Percentiles rank a stretch among this genome's conserved stretches.
Evolutionary conservation across 2,113 vertebrate genomes (phyloP).

Genomic region (Struthidea cinerea): DNA sequence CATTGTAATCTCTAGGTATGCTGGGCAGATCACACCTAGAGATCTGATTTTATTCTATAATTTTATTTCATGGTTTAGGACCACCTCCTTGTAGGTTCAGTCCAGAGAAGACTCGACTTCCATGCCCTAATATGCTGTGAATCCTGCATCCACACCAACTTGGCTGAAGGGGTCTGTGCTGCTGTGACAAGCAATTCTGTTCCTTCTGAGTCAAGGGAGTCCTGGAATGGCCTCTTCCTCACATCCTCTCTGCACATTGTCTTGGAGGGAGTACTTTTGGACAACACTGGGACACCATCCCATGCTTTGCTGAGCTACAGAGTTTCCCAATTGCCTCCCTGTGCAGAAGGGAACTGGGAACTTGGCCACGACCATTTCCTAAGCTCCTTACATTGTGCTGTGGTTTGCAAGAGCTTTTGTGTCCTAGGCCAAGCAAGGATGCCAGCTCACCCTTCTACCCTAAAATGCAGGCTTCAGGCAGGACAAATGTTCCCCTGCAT

Average conservation of each 20-base stretch:
- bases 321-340: conserved; percentile 25
- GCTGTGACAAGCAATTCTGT: not conserved
- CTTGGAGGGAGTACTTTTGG: not conserved
- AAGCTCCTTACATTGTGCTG: not conserved
- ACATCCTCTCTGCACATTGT: not conserved
- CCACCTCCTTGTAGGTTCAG: not conserved
- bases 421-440: not conserved
- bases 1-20: not conserved
- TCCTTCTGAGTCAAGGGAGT: not conserved
- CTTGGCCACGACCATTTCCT: not conserved
- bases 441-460: not conserved
- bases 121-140: not conserved
- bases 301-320: not conserved
- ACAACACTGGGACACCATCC: not conserved
- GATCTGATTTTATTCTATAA: not conserved
- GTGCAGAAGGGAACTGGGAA: not conserved
- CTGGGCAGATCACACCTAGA: not conserved
- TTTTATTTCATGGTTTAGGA: not conserved
- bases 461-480: not conserved
- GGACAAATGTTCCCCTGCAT: not conserved
- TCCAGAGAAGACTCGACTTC: not conserved
- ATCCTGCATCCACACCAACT: not conserved
- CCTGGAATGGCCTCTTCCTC: not conserved
- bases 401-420: conserved; percentile 15
- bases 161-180: not conserved